Evolutionary conservation across 2,888 invertebrate species (phyloP), one percentile per base, ranked within the genome.

Genomic region (Busseola fusca): DNA sequence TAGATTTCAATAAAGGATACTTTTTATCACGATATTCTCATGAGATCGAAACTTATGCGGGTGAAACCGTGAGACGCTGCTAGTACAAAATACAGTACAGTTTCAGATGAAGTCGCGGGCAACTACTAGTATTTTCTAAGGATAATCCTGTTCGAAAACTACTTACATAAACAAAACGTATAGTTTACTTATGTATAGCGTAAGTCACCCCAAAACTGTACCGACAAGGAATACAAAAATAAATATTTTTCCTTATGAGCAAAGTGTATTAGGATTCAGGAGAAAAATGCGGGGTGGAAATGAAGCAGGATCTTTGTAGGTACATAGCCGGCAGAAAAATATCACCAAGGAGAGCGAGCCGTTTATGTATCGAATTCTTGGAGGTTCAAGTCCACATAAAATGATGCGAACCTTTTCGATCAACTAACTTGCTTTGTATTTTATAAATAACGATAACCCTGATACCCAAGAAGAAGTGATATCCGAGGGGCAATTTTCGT

Each of bases 201-300:
- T 54, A 52, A 76, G 48, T 56, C 42, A 58, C 56, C 27, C 59
- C 18, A 40, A 68, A 63, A 50, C 37, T 54, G 45, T 34, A 54
- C 54, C 45, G 5, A 25, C 30, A 48, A 52, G 62, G 59, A 56
- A 69, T 42, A 71, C 54, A 34, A 78, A 82, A 60, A 72, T 34
- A 74, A 40, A 59, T 25, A 62, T 76, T 70, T 73, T 75, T 64
- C 64, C 69, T 58, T 56, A 56, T 48, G 37, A 66, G 52, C 63
- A 45, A 52, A 72, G 63, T 67, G 60, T 83, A 84, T 84, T 57
- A 69, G 63, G 25, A 68, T 73, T 75, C 64, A 57, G 60, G 14
- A 68, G 71, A 64, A 76, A 82, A 76, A 78, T 64, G 59, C 62
- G 34, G 66, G 27, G 21, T 66, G 34, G 18, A 56, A 50, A 58